Percentiles rank a stretch among this genome's conserved stretches.
Conservation (phyloP, 2,888 invertebrate genomes). For the Oscheius sp. region DNA sequence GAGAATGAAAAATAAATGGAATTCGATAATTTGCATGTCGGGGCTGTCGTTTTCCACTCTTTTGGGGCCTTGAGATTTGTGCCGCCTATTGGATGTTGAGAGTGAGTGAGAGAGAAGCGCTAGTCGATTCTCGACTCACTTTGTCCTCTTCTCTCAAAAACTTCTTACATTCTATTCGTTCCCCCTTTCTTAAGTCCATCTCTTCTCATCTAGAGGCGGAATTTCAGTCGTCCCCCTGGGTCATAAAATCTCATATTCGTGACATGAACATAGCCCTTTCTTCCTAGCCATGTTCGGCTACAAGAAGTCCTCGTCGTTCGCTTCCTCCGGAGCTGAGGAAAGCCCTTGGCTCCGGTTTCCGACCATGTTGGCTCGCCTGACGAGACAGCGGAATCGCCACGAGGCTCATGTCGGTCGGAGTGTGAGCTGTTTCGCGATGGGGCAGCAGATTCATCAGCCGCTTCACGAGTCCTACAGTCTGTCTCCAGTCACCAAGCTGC, state of each 20-base stretch:
- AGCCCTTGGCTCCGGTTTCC: constrained; percentile 40
- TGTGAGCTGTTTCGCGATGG: constrained; percentile 45
- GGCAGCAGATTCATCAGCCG: constrained; percentile 16
- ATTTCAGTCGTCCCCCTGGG: background rate
- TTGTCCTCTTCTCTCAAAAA: background rate
- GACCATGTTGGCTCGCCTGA: constrained; percentile 45
- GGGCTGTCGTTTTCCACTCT: constrained; percentile 1
- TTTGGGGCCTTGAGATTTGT: constrained; percentile 34
- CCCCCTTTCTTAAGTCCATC: background rate
- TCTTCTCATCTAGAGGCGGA: background rate
- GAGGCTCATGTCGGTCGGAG: constrained; percentile 35
- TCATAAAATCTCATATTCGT: background rate
- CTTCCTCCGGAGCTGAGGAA: constrained; percentile 34
- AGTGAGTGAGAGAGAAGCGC: constrained; percentile 11
- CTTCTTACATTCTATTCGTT: background rate
- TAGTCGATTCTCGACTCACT: constrained; percentile 21
- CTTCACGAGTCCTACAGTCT: constrained; percentile 37
- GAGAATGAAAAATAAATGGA: constrained; percentile 27
- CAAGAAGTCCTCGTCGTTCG: constrained; percentile 29
- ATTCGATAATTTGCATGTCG: constrained; percentile 29
- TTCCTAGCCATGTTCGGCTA: constrained; percentile 30
- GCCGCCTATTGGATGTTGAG: constrained; percentile 35
- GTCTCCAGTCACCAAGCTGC: constrained; percentile 45
- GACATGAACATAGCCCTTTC: background rate
- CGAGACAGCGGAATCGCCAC: constrained; percentile 14